Conservation (phyloP, 2,888 invertebrate genomes). For the Melanophora roralis region DNA sequence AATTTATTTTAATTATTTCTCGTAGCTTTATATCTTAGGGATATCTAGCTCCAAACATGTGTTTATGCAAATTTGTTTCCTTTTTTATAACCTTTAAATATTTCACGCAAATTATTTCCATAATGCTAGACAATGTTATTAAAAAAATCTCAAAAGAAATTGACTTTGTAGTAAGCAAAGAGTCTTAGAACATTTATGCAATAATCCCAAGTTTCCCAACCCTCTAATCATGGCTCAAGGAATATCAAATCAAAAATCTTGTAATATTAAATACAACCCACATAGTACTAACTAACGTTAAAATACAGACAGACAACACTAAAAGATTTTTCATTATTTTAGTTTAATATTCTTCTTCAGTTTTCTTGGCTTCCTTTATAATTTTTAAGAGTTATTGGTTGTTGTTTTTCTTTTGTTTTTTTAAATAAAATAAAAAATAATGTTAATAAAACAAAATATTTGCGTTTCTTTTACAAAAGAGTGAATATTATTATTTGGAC, state of each 20-base stretch:
- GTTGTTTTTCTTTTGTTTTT: background rate
- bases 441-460: constrained; percentile 45
- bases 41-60: constrained; percentile 13
- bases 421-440: too few relatives aligned
- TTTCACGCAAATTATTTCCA: constrained; percentile 42
- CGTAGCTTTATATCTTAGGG: background rate
- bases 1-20: too few relatives aligned
- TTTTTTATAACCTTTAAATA: background rate
- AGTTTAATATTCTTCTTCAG: background rate
- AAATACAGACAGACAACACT: background rate
- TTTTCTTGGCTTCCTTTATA: background rate
- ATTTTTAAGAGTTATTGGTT: background rate
- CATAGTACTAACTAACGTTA: too few relatives aligned
- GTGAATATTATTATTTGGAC: background rate
- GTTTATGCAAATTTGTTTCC: constrained; percentile 39
- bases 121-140: constrained; percentile 44
- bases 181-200: background rate
- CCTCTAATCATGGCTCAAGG: background rate
- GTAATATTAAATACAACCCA: too few relatives aligned
- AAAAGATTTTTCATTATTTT: background rate
- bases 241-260: constrained; percentile 3
- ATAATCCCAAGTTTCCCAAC: background rate
- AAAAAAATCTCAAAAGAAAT: constrained; percentile 35
- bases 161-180: background rate
- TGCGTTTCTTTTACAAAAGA: background rate